Conservation (phyloP, 1,140 invertebrate genomes). For the Brachionus plicatilis region DNA sequence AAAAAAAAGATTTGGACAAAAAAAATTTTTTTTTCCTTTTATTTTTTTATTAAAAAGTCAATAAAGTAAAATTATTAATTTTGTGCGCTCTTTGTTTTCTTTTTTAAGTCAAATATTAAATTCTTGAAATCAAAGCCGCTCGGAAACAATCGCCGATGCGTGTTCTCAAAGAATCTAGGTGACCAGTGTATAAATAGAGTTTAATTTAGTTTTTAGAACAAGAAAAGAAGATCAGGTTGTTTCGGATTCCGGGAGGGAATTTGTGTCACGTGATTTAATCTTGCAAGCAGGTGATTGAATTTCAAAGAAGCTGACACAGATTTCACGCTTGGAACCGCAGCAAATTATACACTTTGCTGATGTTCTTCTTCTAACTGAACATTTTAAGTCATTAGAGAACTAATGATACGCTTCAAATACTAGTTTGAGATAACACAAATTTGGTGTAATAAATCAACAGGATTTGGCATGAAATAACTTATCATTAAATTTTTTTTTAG, state of each 20-base stretch:
- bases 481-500: not conserved
- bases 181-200: not conserved
- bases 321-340: not conserved
- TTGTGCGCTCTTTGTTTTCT: not conserved
- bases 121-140: conserved; percentile 2
- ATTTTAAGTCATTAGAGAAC: not conserved
- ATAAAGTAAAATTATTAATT: conserved; percentile 16
- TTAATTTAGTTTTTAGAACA: not conserved
- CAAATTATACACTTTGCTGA: not conserved
- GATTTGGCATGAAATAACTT: conserved; percentile 32
- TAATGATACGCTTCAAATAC: conserved; percentile 14
- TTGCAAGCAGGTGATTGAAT: not conserved
- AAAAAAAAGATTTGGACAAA: not conserved
- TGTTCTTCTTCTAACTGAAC: not conserved
- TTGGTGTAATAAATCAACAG: conserved; percentile 21
- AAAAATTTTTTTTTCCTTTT: not conserved
- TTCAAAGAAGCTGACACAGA: not conserved
- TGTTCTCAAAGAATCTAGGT: conserved; percentile 17
- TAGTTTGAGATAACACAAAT: not conserved
- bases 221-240: not conserved
- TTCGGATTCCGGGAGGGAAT: not conserved
- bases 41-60: conserved; percentile 9
- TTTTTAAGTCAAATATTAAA: not conserved
- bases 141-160: not conserved
- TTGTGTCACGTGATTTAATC: not conserved